phyloP scores from a whole-genome alignment of 2,113 vertebrate species.

The Tilapia sparmanii region DNA sequence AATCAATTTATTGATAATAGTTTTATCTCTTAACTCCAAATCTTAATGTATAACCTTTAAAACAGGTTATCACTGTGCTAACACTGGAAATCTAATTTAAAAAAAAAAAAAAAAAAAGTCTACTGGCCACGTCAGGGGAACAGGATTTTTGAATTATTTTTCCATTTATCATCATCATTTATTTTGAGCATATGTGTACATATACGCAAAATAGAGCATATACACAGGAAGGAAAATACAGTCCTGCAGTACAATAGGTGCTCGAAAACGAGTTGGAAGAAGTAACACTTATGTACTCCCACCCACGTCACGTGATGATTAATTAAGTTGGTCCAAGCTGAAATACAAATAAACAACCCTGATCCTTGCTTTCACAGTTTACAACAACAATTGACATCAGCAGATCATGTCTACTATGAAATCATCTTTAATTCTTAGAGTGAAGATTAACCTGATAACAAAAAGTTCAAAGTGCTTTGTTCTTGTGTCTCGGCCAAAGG shows the following conservation, averaged over 20 bases:
- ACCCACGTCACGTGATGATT: not conserved
- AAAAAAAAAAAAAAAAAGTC: too few relatives aligned
- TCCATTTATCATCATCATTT: not conserved
- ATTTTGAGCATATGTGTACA: not conserved
- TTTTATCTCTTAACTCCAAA: not conserved
- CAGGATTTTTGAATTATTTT: not conserved
- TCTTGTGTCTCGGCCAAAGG: not conserved
- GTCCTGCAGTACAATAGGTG: not conserved
- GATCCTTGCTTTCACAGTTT: not conserved
- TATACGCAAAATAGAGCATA: not conserved
- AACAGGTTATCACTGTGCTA: not conserved
- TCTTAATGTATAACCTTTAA: not conserved
- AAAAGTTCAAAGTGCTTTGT: not conserved
- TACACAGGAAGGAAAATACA: not conserved
- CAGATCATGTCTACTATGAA: not conserved
- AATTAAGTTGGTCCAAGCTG: not conserved
- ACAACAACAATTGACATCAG: not conserved
- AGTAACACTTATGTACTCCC: not conserved
- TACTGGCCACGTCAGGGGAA: not conserved
- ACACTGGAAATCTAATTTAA: not conserved
- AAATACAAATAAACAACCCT: not conserved
- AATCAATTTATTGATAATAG: not conserved
- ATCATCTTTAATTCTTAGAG: fast-evolving
- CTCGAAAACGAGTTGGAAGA: not conserved
- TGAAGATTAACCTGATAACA: not conserved